Conservation (phyloP, 30 jellyfish, hydroid and myxozoan genomes). For the Sanderia malayensis region DNA sequence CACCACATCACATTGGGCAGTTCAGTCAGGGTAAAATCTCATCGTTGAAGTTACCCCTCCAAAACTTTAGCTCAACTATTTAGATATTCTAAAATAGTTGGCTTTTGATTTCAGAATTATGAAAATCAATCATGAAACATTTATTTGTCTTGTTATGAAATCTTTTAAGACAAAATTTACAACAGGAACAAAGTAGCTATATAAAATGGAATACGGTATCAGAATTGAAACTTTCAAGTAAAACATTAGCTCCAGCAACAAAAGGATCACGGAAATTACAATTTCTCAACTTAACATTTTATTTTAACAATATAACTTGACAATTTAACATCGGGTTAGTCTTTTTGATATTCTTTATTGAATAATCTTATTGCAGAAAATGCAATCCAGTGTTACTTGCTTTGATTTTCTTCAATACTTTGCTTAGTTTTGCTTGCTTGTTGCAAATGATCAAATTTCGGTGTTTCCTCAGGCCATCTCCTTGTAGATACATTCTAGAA, state of each 20-base stretch:
- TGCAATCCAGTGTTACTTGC: slow-evolving; percentile 1
- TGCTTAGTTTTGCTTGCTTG: not conserved
- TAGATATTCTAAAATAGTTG: no score
- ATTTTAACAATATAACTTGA: not conserved
- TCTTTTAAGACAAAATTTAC: not conserved
- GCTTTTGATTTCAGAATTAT: no score
- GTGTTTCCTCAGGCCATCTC: not conserved
- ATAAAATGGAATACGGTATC: not conserved
- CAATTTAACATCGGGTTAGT: not conserved
- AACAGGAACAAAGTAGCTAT: not conserved
- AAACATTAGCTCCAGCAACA: not conserved
- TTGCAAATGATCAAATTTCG: not conserved
- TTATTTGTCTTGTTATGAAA: not conserved
- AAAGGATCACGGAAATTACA: not conserved
- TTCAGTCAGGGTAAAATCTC: no score
- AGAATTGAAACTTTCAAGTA: not conserved
- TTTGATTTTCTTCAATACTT: not conserved
- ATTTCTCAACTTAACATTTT: not conserved
- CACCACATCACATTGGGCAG: no score
- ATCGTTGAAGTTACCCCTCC: no score
- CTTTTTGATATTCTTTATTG: not conserved
- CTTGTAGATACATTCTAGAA: not conserved
- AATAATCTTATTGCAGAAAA: not conserved
- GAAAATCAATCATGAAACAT: not conserved
- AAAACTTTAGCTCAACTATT: no score